Conservation (phyloP, 2,888 invertebrate species). For the Lypha dubia region DNA sequence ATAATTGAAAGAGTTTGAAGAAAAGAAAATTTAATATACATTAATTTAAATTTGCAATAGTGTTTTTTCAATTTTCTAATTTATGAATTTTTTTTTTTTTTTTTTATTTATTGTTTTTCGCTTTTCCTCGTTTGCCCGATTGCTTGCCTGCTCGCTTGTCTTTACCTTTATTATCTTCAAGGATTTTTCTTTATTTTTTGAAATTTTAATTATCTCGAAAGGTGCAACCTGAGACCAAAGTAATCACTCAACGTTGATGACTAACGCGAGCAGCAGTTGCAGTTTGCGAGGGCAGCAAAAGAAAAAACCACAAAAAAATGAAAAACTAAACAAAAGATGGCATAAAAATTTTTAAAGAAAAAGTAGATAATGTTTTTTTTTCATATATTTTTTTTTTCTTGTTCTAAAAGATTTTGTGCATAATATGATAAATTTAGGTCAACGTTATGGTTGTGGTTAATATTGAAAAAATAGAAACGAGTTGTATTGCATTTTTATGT, state of each 20-base stretch:
- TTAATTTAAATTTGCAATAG: slow-evolving; percentile 32
- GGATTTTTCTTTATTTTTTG: slow-evolving; percentile 74
- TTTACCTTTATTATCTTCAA: slow-evolving; percentile 43
- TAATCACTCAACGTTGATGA: slow-evolving; percentile 77
- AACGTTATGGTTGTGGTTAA: slow-evolving; percentile 57
- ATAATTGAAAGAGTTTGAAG: slow-evolving; percentile 14
- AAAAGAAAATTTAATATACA: slow-evolving; percentile 34
- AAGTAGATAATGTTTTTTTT: background rate
- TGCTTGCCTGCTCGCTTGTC: too few relatives aligned
- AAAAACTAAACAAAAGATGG: slow-evolving; percentile 33
- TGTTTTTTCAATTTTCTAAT: background rate
- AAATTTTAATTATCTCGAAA: slow-evolving; percentile 82
- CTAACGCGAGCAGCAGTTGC: slow-evolving; percentile 57
- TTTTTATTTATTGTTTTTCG: too few relatives aligned
- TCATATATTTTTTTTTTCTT: background rate
- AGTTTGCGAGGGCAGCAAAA: slow-evolving; percentile 32
- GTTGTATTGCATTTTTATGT: slow-evolving; percentile 12
- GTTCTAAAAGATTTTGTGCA: slow-evolving; percentile 36
- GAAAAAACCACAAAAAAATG: background rate
- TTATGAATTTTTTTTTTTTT: background rate
- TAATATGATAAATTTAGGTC: slow-evolving; percentile 61
- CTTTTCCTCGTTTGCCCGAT: too few relatives aligned
- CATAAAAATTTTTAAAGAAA: slow-evolving; percentile 25
- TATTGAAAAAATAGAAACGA: slow-evolving; percentile 44
- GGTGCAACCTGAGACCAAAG: slow-evolving; percentile 80